Conservation (phyloP, 2,113 vertebrate species). For the Sylvilagus bachmani region DNA sequence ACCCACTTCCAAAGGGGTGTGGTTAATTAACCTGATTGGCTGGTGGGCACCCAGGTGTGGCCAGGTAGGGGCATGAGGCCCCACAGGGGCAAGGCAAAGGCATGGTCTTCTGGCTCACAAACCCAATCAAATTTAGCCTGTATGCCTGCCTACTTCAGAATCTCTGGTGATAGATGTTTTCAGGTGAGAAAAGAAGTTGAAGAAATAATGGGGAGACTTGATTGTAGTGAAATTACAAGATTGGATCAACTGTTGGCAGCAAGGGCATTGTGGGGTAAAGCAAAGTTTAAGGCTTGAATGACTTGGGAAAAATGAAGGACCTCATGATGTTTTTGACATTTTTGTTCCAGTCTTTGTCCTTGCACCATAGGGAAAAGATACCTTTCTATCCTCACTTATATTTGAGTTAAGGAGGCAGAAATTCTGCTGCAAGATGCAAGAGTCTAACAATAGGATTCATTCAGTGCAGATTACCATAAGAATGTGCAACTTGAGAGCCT, state of each 20-base stretch:
- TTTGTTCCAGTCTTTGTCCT: constrained; percentile 50
- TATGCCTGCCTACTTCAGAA: too few relatives aligned
- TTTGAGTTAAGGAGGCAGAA: constrained; percentile 41
- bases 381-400: constrained; percentile 26
- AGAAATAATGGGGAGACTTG: constrained; percentile 9
- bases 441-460: constrained; percentile 41
- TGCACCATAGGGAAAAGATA: constrained; percentile 13
- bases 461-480: constrained; percentile 62
- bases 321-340: constrained; percentile 66
- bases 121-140: too few relatives aligned
- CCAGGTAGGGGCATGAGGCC: too few relatives aligned
- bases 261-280: background rate
- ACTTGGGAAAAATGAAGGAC: constrained; percentile 31
- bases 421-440: background rate
- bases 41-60: too few relatives aligned
- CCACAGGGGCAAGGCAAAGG: too few relatives aligned
- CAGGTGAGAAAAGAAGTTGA: constrained; percentile 1
- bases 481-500: constrained; percentile 66
- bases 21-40: too few relatives aligned
- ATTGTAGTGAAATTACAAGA: background rate
- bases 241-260: background rate
- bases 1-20: too few relatives aligned
- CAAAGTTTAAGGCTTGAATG: constrained; percentile 28
- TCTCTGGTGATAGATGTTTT: background rate
- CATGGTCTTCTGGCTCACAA: too few relatives aligned